Evolutionary conservation across 1,140 invertebrate genomes (phyloP).

Genomic region (Mactra quadrangularis): DNA sequence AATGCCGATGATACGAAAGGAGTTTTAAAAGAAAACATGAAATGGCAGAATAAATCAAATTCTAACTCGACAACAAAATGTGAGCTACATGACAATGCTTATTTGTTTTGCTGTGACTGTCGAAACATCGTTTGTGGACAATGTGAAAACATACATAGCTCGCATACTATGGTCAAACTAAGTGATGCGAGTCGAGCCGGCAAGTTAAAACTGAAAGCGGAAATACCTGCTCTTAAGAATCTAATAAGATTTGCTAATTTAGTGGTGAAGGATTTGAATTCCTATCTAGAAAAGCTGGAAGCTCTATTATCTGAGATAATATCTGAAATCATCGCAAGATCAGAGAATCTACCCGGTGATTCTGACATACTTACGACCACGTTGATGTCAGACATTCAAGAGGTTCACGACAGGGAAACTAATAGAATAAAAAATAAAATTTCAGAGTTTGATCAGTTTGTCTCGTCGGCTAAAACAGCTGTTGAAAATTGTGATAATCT

Average conservation of each 20-base stretch:
- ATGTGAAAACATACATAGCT: constrained; percentile 31
- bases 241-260: constrained; percentile 50
- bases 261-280: constrained; percentile 43
- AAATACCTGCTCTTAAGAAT: constrained; percentile 1
- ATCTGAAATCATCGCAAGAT: constrained; percentile 25
- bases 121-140: constrained; percentile 30
- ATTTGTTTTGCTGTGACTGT: constrained; percentile 35
- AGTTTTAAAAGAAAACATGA: constrained; percentile 7
- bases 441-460: constrained; percentile 52
- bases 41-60: constrained; percentile 23
- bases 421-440: constrained; percentile 45
- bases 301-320: constrained; percentile 35
- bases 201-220: constrained; percentile 23
- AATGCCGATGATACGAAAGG: not conserved
- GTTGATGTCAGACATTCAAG: constrained; percentile 24
- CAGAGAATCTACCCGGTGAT: constrained; percentile 18
- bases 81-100: constrained; percentile 23
- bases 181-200: constrained; percentile 3
- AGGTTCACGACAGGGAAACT: constrained; percentile 22
- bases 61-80: constrained; percentile 21
- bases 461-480: constrained; percentile 41
- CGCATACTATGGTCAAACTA: constrained; percentile 36
- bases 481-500: constrained; percentile 36
- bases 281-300: constrained; percentile 46
- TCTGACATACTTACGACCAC: constrained; percentile 1